Evolutionary conservation across 2,113 vertebrate genomes (phyloP), one percentile per base, ranked within the genome.

Genomic region (Gymnobelideus leadbeateri): DNA sequence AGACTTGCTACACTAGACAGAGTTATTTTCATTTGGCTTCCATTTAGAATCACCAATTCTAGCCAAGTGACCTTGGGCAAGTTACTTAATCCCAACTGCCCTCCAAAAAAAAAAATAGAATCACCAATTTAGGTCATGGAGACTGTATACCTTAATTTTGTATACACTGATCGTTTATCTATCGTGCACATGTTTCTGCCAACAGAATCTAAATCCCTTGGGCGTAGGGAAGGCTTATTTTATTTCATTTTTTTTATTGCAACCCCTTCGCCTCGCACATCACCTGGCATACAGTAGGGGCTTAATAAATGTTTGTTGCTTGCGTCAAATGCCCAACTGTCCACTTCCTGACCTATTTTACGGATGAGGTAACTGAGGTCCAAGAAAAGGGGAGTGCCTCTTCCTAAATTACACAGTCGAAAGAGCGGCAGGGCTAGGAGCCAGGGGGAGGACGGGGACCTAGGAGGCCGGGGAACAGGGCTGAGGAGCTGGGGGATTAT

Each of bases 401-500:
- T 43, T 77, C 6, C 37, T 77, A 77, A 10, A 12, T 77, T n/a
- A 77, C 12, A 77, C 14, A n/a, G 37, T 16, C 11, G 37, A 11
- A 6, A 16, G 31, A n/a, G 12, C 14, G 3, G 12, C 61, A 68
- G 61, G 31, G 28, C 57, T 61, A 31, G 31, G 26, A 61, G 11
- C 26, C 37, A 19, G 31, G 68, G 37, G 26, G 5, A 16, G 54
- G 54, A 12, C 9, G 2, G 12, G 3, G 14, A 31, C n/a, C 10
- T 6, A 8, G 51, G 11, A 12, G 9, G 51, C n/a, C n/a, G n/a
- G 9, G 51, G 51, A 9, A 51, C 51, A 19, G 37, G 37, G 68
- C 11, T 0, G 1, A 16, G 37, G 57, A 28, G 3, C 10, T 14
- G 28, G 2, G 10, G 28, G 31, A 26, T 8, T 19, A n/a, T 1